These are phyloP conservation scores for Sphecodes monilicornis DNA, from an alignment of 2,888 invertebrate genomes.

Conservation along the genomic window DNA sequence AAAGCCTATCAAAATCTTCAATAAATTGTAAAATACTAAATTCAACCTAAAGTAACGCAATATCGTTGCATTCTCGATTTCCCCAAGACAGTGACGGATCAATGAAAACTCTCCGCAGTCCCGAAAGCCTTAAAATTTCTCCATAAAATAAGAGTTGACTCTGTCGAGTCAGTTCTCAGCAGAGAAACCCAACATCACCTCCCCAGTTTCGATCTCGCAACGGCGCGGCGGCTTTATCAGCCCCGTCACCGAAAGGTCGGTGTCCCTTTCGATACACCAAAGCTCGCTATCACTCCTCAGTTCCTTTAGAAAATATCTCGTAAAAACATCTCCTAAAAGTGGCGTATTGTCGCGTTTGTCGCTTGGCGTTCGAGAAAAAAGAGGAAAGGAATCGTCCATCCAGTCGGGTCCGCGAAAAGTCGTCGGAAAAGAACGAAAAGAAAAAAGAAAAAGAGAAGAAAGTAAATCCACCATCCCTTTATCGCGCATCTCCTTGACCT, in stretches of 20 bases:
- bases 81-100: background rate
- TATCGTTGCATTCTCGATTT: background rate
- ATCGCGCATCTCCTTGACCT: constrained; percentile 48
- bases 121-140: background rate
- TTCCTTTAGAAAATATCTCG: background rate
- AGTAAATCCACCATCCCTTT: constrained; percentile 21
- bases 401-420: background rate
- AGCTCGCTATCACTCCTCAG: background rate
- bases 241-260: background rate
- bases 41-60: background rate
- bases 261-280: constrained; percentile 3
- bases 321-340: constrained; percentile 12
- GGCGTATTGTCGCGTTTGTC: background rate
- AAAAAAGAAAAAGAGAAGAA: background rate
- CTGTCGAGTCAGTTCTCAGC: background rate
- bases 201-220: background rate
- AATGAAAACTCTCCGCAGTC: background rate
- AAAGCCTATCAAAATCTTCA: too few species aligned
- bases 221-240: background rate
- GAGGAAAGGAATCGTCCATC: background rate
- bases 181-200: background rate
- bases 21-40: background rate
- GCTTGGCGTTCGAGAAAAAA: background rate
- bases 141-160: background rate
- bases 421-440: background rate